Base-by-base conservation (phyloP, 2,113 vertebrate genomes). In the Cryptomyrus ogoouensis region DNA sequence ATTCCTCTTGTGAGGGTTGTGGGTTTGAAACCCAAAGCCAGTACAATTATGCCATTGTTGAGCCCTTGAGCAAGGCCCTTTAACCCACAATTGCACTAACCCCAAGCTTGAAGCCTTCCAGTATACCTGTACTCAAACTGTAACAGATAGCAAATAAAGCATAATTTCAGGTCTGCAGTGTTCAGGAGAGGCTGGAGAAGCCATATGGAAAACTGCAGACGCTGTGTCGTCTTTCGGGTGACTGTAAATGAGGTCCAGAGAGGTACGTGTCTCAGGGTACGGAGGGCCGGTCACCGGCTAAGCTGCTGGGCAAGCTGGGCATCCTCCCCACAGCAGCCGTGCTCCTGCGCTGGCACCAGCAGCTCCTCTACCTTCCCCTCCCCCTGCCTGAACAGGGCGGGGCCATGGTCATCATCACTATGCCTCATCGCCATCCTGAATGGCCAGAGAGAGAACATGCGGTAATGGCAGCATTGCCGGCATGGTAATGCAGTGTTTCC, bases 371-470 rank as follows among this genome's bases (percentile, higher is more conserved):
- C 5, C 84, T 92, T 74, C 27, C 80, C 89, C 89, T 88, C 91
- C 21, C 94, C 92, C 0, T 90, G 47, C 62, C 89, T 89, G 44
- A 80, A 19, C 90, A 95, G 92, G 0, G 90, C 70, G 0, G 91
- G 90, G 90, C 86, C 94, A 90, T 96, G 94, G 24, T 94, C 94
- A 35, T 94, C 91, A 42, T 93, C 91, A 4, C 89, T 92, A 31
- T 92, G 92, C 84, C 92, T 90, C 44, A 96, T 94, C 91, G 92
- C 93, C 77, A 95, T 91, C 87, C 95, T 95, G 92, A 49, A 94
- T 94, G 90, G 92, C 8, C 94, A 49, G 21, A 90, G 91, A 91
- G 92, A 27, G 10, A n/a, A 85, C n/a, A 24, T 13, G 24, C 17
- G 5, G 7, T 47, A 56, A 21, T 56, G 53, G 53, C 53, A 56